These are phyloP conservation scores for Cantharis lateralis DNA, from an alignment of 2,888 invertebrate genomes.

Conservation along the genomic window DNA sequence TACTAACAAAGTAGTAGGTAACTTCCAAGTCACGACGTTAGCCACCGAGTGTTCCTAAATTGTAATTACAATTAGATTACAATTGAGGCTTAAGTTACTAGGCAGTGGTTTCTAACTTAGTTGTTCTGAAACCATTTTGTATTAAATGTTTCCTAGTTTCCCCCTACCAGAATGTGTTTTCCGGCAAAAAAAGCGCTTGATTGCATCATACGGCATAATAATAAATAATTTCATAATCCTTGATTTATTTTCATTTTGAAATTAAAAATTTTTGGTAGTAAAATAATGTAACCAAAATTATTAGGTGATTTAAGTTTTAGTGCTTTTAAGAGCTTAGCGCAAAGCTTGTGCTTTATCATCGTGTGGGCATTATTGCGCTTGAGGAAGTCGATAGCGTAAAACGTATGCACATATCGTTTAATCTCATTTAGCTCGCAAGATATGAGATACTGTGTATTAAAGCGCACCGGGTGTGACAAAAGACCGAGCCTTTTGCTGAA, in stretches of 20 bases:
- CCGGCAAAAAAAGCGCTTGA: neutral
- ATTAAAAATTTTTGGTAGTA: neutral
- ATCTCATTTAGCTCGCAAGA: constrained; percentile 40
- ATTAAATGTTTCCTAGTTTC: neutral
- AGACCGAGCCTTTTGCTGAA: constrained; percentile 54
- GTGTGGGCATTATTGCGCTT: constrained; percentile 54
- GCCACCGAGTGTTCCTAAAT: neutral
- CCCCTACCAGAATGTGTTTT: neutral
- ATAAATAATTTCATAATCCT: neutral
- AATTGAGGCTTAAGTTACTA: neutral
- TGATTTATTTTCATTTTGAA: neutral
- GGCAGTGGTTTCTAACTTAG: neutral
- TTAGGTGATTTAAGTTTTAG: neutral
- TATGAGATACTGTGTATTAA: constrained; percentile 46
- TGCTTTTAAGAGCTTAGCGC: constrained; percentile 3
- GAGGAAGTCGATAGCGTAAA: constrained; percentile 55
- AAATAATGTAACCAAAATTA: neutral
- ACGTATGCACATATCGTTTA: constrained; percentile 45
- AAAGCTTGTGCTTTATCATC: constrained; percentile 49
- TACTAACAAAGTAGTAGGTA: neutral
- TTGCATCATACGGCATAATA: neutral
- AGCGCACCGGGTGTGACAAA: constrained; percentile 63
- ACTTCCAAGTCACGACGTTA: neutral
- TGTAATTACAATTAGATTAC: neutral
- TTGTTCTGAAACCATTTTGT: neutral